Conservation (phyloP, 2,113 vertebrate genomes). For the Columba janthina region DNA sequence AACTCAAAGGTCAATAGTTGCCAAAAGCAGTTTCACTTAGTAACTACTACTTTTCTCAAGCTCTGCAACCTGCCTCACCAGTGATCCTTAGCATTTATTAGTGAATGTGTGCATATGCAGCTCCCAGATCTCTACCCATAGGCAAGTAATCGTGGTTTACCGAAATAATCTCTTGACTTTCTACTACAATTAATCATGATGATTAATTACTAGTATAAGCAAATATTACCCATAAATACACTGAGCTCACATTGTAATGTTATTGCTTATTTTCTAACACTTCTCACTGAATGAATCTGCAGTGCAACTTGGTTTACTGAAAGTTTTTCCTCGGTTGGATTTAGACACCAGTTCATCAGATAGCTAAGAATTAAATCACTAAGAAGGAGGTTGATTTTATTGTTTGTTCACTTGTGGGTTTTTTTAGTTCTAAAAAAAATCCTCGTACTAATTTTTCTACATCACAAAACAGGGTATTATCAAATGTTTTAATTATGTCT, state of each 20-base stretch:
- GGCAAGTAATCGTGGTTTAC: slow-evolving; percentile 55
- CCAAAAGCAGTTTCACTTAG: slow-evolving; percentile 75
- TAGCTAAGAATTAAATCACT: neutral
- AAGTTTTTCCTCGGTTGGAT: neutral
- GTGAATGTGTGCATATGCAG: slow-evolving; percentile 10
- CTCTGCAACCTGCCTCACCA: slow-evolving; percentile 48
- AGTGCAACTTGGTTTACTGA: neutral
- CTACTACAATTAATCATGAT: slow-evolving; percentile 55
- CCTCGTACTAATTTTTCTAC: neutral
- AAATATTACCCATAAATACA: slow-evolving; percentile 34
- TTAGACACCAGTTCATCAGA: neutral
- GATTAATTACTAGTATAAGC: slow-evolving; percentile 46
- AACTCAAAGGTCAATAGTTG: slow-evolving; percentile 80
- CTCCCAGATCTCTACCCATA: slow-evolving; percentile 35
- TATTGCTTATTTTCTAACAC: neutral
- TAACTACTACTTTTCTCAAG: slow-evolving; percentile 64
- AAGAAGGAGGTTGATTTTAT: neutral
- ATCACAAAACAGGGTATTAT: neutral
- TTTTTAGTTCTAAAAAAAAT: neutral
- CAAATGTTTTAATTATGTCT: neutral
- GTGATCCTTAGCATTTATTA: slow-evolving; percentile 65
- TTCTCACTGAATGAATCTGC: neutral
- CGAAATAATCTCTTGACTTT: slow-evolving; percentile 59
- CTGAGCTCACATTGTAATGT: neutral
- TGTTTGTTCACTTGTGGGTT: no score